Evolutionary conservation across 2,113 vertebrate species (phyloP).

Genomic region (Ramphastos sulfuratus): DNA sequence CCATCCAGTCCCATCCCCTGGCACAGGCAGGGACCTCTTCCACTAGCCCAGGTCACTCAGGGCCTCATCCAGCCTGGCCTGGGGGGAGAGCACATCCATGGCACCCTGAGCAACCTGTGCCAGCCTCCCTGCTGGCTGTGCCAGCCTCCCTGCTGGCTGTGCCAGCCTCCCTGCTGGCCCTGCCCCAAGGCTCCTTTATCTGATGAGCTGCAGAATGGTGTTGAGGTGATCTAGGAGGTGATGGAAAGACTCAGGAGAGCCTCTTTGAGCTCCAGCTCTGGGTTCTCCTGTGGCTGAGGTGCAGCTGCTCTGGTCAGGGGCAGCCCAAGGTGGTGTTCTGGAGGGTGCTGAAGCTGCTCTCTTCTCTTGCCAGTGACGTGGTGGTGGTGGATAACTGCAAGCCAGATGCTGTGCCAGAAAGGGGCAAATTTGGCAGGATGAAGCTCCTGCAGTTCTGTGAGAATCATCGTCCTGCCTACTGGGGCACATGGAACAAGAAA

Average conservation of each 20-base stretch:
- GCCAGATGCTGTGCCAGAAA: slow-evolving; percentile 75
- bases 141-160: no score
- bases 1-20: no score
- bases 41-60: no score
- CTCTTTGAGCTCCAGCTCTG: neutral
- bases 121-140: no score
- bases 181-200: neutral
- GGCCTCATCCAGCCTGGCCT: no score
- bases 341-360: neutral
- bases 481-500: slow-evolving; percentile 94
- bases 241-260: no score
- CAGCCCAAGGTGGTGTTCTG: neutral
- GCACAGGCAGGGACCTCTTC: no score
- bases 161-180: no score
- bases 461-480: slow-evolving; percentile 96
- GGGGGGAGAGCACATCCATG: no score
- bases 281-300: neutral
- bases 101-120: no score
- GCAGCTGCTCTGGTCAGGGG: neutral
- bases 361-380: slow-evolving; percentile 71
- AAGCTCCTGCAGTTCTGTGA: slow-evolving; percentile 93
- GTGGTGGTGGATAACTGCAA: slow-evolving; percentile 77
- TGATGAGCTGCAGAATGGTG: neutral
- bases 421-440: slow-evolving; percentile 85
- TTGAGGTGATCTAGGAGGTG: neutral